Base-by-base conservation (phyloP, 2,797 vertebrate species). In the Pipistrellus kuhlii region DNA sequence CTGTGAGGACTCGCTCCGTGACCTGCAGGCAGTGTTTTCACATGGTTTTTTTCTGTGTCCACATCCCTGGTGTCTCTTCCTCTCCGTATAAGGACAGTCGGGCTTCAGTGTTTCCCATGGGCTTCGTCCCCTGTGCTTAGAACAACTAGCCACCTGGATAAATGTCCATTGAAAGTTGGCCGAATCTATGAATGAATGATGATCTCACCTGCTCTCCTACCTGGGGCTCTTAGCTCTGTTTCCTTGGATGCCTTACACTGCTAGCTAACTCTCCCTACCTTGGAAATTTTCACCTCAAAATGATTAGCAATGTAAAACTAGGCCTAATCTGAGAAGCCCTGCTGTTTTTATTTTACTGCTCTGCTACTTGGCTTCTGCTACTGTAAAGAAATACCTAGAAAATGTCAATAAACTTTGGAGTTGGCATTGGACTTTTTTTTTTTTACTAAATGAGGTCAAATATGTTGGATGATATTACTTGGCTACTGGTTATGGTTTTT, bases 321-420 rank as follows among this genome's bases (percentile, higher is more conserved):
- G 10, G 62, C 7, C 46, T 76, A 48, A 14, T 46, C 25, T 32
- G 73, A 85, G 11, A 23, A 48, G 3, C 12, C 23, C 51, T 62
- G 25, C 9, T 55, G 30, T 44, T 69, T 83, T 46, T 71, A n/a
- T 13, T 92, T 88, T 30, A 73, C 27, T 32, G 8, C 20, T 53
- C 6, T 5, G 25, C 41, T 25, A 15, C 69, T 64, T 89, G 80
- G 23, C 27, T 80, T 87, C 71, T 23, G 8, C 64, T 55, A 38
- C 8, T 57, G 9, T 72, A 73, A 77, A 94, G 44, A 85, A 57
- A 59, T 21, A 85, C 8, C 90, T 69, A 91, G 76, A 41, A 92
- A 72, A 48, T 77, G 83, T 87, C 62, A n/a, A 73, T 30, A 32
- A 44, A 30, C 46, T 46, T 87, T 66, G 46, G 62, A 32, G 15